Conservation (phyloP, 2,888 invertebrate species). For the Cryptus armator region DNA sequence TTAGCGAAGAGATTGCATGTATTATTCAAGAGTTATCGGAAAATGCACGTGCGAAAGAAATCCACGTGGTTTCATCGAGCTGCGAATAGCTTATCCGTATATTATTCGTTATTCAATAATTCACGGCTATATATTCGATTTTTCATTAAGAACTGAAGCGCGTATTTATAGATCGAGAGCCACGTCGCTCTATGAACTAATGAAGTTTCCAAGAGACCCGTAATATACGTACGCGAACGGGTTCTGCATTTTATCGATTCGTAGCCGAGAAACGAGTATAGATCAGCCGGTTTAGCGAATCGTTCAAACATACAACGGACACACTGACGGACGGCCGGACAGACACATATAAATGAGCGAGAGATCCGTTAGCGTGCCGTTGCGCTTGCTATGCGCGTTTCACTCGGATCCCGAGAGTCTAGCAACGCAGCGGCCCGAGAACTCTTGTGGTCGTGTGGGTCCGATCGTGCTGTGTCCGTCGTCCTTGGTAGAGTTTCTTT, state of each 20-base stretch:
- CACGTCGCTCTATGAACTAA: neutral
- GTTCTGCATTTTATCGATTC: constrained; percentile 56
- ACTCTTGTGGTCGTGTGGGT: neutral
- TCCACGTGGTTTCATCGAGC: neutral
- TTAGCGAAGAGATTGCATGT: neutral
- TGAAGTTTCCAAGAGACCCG: constrained; percentile 34
- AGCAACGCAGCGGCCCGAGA: neutral
- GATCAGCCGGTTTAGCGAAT: constrained; percentile 56
- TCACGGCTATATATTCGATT: neutral
- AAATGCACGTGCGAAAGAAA: neutral
- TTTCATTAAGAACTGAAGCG: neutral
- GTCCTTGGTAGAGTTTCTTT: constrained; percentile 63
- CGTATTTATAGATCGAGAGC: neutral
- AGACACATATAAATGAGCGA: constrained; percentile 22
- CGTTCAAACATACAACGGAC: neutral
- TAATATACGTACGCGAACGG: constrained; percentile 47
- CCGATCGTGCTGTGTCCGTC: constrained; percentile 28
- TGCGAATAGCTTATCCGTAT: neutral
- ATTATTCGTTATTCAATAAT: neutral
- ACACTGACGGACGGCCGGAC: neutral
- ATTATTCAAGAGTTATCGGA: neutral
- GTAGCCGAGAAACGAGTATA: constrained; percentile 28
- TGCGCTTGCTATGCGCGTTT: constrained; percentile 33
- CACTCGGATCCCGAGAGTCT: constrained; percentile 15
- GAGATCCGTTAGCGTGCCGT: constrained; percentile 40